Percentiles rank a stretch among this genome's conserved stretches.
Conservation (phyloP, 2,113 vertebrate species). For the Odobenus rosmarus region DNA sequence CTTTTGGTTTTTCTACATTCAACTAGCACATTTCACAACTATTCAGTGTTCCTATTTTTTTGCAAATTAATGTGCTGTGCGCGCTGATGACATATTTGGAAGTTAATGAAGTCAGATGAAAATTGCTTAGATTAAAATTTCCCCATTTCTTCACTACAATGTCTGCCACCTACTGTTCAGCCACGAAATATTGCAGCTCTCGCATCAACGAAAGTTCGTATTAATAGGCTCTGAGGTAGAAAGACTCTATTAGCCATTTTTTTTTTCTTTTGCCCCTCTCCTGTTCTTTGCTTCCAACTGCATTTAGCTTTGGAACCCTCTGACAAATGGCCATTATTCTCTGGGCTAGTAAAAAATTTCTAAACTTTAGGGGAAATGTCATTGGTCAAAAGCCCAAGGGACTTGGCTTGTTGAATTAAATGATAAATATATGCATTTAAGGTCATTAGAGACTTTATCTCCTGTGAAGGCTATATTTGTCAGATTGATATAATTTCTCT, state of each 20-base stretch:
- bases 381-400: constrained; percentile 66
- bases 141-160: constrained; percentile 71
- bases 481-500: constrained; percentile 82
- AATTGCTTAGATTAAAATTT: constrained; percentile 66
- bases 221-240: constrained; percentile 79
- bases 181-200: constrained; percentile 62
- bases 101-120: constrained; percentile 54
- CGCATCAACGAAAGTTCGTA: constrained; percentile 65
- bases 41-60: constrained; percentile 45
- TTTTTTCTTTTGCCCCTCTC: neutral
- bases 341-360: constrained; percentile 60
- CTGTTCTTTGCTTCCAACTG: constrained; percentile 58
- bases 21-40: constrained; percentile 42
- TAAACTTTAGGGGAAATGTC: constrained; percentile 60
- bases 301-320: constrained; percentile 42
- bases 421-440: constrained; percentile 80
- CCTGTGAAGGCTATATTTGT: constrained; percentile 79
- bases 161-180: constrained; percentile 78
- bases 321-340: constrained; percentile 33
- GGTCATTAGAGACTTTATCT: constrained; percentile 79
- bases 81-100: neutral
- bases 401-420: constrained; percentile 77
- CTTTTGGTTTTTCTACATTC: constrained; percentile 69
- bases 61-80: constrained; percentile 61
- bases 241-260: constrained; percentile 67